Base-by-base conservation (phyloP, 2,113 vertebrate species). In the Psettodes erumei region DNA sequence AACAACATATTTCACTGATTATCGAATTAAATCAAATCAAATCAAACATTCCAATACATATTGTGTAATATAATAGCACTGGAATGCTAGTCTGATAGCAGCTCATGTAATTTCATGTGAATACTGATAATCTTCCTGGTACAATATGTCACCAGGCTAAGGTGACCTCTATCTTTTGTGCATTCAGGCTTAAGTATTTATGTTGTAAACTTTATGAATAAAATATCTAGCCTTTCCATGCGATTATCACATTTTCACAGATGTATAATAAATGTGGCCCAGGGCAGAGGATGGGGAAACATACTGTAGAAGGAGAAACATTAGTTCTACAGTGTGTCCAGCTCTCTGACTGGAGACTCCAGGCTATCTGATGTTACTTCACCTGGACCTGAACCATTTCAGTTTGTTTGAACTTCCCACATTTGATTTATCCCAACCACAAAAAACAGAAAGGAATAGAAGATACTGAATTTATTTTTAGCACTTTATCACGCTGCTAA, bases 351-450 rank as follows among this genome's bases (percentile, higher is more conserved):
- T 62, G 71, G 12, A 23, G 77, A 80, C 42, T 51, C 73, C 21
- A 32, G n/a, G 21, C 58, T 71, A 63, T 71, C 68, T 32, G 42
- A 66, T 76, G 82, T 81, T 65, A 54, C 21, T 69, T 73, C 25
- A 67, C 56, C 84, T 51, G 55, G 50, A 68, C 51, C 70, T 61
- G 56, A 59, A 75, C 76, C 23, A 37, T 77, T 61, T 83, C 77
- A 81, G 4, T n/a, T 25, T 28, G 2, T n/a, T 18, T 60, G 62
- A 77, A 86, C 86, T 82, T 78, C 68, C 75, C 71, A 65, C 48
- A 84, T 87, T 80, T 67, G 77, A 88, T 84, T 90, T 54, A 79
- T 79, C 77, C 64, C 77, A 62, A 42, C 53, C 63, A 75, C 43
- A 86, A 79, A 81, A 71, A 74, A 62, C 43, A 40, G 1, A 53